Evolutionary conservation across 1,140 invertebrate species (phyloP).

Genomic region (Drosophila aff.): DNA sequence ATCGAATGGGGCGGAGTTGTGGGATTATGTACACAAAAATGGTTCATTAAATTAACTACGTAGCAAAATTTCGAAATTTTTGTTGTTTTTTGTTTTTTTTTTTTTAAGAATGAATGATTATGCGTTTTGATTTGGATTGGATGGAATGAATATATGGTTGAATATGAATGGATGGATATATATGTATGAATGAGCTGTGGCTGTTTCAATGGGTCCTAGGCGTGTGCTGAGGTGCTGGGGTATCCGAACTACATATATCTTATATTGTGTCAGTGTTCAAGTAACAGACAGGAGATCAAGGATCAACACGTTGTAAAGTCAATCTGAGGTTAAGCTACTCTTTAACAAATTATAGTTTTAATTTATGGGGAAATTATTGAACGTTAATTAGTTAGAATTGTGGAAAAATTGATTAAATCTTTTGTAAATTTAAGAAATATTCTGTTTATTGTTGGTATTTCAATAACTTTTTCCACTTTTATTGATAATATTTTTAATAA

Average conservation of each 20-base stretch:
- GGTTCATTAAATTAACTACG: conserved; percentile 82
- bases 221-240: conserved; percentile 20
- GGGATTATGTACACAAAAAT: conserved; percentile 84
- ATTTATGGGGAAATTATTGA: neutral
- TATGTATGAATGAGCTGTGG: conserved; percentile 19
- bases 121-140: conserved; percentile 26
- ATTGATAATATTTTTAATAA: too few relatives aligned
- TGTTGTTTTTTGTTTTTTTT: conserved; percentile 50
- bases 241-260: conserved; percentile 13
- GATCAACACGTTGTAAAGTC: neutral
- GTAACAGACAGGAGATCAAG: conserved; percentile 9
- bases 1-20: conserved; percentile 79
- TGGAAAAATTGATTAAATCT: neutral
- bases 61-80: conserved; percentile 82
- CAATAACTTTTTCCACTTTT: too few relatives aligned
- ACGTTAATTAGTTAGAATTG: neutral
- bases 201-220: conserved; percentile 12
- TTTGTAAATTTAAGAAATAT: neutral
- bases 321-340: neutral
- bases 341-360: neutral
- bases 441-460: too few relatives aligned
- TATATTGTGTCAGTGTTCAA: conserved; percentile 16
- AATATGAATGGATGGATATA: conserved; percentile 30
- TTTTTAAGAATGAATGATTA: conserved; percentile 61
- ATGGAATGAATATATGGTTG: conserved; percentile 42